Percentiles rank a stretch among this genome's conserved stretches.
Conservation (phyloP, 2,113 vertebrate genomes). For the Cephalopholis sonnerati region DNA sequence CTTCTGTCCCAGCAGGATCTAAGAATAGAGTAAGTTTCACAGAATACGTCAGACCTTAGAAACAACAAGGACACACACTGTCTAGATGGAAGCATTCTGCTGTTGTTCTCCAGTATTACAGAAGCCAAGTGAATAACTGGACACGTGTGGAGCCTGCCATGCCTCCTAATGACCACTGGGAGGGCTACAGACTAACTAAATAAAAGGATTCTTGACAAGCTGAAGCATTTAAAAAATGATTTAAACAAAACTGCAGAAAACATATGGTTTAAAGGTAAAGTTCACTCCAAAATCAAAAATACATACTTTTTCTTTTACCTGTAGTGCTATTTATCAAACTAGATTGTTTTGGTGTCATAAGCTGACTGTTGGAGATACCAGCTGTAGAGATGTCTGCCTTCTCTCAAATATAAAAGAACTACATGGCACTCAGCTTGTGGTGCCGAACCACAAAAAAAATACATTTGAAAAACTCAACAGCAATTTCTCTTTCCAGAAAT, state of each 20-base stretch:
- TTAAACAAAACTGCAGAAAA: not conserved
- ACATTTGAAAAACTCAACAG: no score
- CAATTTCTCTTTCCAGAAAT: no score
- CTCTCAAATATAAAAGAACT: no score
- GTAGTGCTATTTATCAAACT: no score
- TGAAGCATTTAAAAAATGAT: not conserved
- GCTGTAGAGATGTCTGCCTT: no score
- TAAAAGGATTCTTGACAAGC: not conserved
- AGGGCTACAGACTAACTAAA: not conserved
- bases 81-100: not conserved
- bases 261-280: not conserved
- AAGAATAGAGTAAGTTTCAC: constrained; percentile 27
- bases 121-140: not conserved
- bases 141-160: not conserved
- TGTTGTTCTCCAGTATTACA: not conserved
- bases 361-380: no score
- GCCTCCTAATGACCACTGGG: not conserved
- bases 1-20: constrained; percentile 94
- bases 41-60: not conserved
- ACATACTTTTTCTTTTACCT: no score
- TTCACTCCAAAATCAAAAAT: no score
- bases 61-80: not conserved
- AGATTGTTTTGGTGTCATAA: no score
- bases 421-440: no score
- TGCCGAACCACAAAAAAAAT: no score